Base-by-base conservation (phyloP, 2,888 invertebrate genomes). In the Andrena flavipes region DNA sequence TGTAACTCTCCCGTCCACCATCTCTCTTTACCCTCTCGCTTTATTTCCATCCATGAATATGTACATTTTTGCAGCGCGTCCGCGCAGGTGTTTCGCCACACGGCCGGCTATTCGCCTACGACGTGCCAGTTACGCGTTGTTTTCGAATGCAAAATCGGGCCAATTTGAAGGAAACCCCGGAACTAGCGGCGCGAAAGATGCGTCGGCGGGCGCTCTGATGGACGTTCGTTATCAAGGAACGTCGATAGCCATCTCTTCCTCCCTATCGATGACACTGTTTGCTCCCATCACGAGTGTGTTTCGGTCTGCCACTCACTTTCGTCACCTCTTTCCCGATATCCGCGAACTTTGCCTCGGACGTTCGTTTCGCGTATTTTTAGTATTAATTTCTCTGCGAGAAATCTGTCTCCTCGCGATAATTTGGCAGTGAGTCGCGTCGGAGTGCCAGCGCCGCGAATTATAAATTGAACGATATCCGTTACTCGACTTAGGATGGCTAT, bases 1-100 rank as follows among this genome's bases (percentile, higher is more conserved):
- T 42, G 63, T 76, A 63, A 76, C 79, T n/a, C 8, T n/a, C 13
- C 49, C 49, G 29, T 56, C 79, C 20, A 8, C 59, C 75, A n/a
- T 48, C 30, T 42, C 26, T 35, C 67, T 60, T 33, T 10, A 16
- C 16, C n/a, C 63, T 35, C 42, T 29, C 67, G 54, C 49, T 72
- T 48, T 75, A 82, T 84, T 82, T 76, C 74, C 76, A 80, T 80
- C 54, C 48, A 87, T 87, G 87, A 87, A 87, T 87, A 87, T 82
- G 83, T 80, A 78, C 80, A 76, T 76, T 82, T 72, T 76, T 72
- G 16, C 42, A 5, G 13, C 72, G 13, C n/a, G 48, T 3, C 2
- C 26, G 42, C 13, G 60, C 73, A 56, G 74, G 69, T 77, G 77
- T 84, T 84, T 73, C 65, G 70, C 68, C 76, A 56, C 72, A 67